phyloP scores from a whole-genome alignment of 1,140 invertebrate genomes.

The Hormaphis cornu region DNA sequence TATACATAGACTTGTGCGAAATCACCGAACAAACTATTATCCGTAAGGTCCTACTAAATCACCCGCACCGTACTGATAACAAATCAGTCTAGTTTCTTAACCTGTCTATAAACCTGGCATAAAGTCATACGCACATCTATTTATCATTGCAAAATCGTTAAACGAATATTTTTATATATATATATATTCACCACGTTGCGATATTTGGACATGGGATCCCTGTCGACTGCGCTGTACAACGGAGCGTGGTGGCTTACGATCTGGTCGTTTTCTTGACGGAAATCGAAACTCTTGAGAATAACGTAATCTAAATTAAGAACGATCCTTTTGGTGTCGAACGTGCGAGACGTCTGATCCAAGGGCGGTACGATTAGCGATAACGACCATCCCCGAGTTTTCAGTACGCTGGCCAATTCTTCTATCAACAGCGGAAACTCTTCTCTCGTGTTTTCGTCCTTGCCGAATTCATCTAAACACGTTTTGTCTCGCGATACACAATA shows the following conservation, averaged over 20 bases:
- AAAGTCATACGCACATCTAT: no score
- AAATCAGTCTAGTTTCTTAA: no score
- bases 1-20: no score
- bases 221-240: slow-evolving; percentile 10
- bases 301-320: slow-evolving; percentile 45
- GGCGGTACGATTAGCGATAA: slow-evolving; percentile 51
- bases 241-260: slow-evolving; percentile 36
- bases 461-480: neutral
- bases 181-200: slow-evolving; percentile 15
- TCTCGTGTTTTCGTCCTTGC: slow-evolving; percentile 36
- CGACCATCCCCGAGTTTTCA: slow-evolving; percentile 45
- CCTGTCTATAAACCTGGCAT: no score
- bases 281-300: slow-evolving; percentile 48
- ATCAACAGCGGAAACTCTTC: slow-evolving; percentile 45
- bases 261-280: slow-evolving; percentile 42
- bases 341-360: slow-evolving; percentile 36
- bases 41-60: no score
- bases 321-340: slow-evolving; percentile 41
- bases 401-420: slow-evolving; percentile 48
- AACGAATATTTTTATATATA: neutral
- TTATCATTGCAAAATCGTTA: no score
- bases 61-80: no score
- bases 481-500: neutral
- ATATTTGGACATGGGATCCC: slow-evolving; percentile 11
- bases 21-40: no score